These are phyloP conservation scores for Drosophila diplacantha DNA, from an alignment of 2,888 invertebrate species.

Conservation along the genomic window DNA sequence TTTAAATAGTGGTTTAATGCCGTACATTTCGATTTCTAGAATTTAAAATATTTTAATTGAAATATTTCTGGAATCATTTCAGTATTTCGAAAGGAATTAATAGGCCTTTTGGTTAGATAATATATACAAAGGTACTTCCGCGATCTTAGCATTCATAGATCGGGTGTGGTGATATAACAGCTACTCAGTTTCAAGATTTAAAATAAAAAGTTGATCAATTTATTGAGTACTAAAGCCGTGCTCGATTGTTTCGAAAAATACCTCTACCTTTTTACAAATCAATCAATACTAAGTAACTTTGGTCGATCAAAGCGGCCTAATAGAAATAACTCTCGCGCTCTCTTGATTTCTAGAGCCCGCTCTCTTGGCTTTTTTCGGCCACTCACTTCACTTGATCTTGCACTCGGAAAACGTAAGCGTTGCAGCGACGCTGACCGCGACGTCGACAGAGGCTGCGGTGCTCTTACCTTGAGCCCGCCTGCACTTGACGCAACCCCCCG, in stretches of 20 bases:
- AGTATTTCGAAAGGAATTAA: no score
- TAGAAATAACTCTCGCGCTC: conserved; percentile 1
- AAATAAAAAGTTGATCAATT: no score
- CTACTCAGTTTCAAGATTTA: no score
- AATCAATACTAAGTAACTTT: neutral
- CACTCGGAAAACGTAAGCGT: conserved; percentile 38
- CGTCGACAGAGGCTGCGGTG: conserved; percentile 27
- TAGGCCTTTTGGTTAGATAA: no score
- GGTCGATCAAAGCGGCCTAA: neutral
- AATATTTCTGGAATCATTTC: no score
- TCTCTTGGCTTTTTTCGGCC: conserved; percentile 37
- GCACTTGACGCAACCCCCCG: conserved; percentile 58
- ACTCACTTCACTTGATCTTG: conserved; percentile 64
- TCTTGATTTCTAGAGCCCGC: conserved; percentile 9
- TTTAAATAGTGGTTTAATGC: neutral
- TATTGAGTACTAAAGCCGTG: no score
- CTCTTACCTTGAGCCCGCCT: conserved; percentile 64
- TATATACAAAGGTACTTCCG: no score
- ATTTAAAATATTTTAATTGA: no score
- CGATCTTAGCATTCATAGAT: no score
- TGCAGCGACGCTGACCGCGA: conserved; percentile 22
- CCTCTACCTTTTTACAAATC: neutral
- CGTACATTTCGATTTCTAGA: no score
- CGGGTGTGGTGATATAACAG: no score
- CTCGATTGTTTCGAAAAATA: no score